Percentiles rank a stretch among this genome's conserved stretches.
phyloP scores from a whole-genome alignment of 2,797 vertebrate species.

The Choloepus didactylus region DNA sequence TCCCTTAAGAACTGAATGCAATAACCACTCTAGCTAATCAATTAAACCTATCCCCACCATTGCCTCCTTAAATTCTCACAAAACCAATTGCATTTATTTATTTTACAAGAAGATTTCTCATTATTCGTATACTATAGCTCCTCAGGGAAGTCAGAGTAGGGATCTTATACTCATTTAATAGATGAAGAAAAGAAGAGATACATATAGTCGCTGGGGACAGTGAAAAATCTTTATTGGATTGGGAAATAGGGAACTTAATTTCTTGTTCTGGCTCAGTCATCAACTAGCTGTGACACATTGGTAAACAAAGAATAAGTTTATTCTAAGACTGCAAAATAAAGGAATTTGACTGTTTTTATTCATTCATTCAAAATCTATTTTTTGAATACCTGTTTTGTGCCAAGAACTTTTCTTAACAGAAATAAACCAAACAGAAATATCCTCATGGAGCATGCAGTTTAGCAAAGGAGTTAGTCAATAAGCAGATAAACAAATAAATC shows the following conservation, averaged over 20 bases:
- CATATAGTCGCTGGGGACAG: neutral
- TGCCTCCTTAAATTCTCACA: neutral
- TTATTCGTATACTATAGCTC: neutral
- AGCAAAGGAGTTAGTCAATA: neutral
- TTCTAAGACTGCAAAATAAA: neutral
- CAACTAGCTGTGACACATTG: neutral
- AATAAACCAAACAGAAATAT: conserved; percentile 6
- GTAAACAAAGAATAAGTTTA: neutral
- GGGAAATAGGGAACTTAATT: neutral
- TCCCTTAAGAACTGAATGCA: neutral
- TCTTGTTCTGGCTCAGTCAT: neutral
- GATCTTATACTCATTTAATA: neutral
- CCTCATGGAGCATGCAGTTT: neutral
- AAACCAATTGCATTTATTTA: neutral
- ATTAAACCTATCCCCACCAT: neutral
- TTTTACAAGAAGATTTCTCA: neutral
- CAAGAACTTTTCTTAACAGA: neutral
- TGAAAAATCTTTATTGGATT: neutral
- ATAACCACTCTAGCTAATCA: neutral
- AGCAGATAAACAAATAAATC: neutral
- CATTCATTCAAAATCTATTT: conserved; percentile 19
- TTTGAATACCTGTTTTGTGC: neutral
- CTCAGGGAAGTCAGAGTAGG: neutral
- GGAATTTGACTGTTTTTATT: neutral
- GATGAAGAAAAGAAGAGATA: neutral